These are phyloP conservation scores for Galaxea fascicularis DNA, from an alignment of 92 coral and sea anemone species.

Conservation along the genomic window DNA sequence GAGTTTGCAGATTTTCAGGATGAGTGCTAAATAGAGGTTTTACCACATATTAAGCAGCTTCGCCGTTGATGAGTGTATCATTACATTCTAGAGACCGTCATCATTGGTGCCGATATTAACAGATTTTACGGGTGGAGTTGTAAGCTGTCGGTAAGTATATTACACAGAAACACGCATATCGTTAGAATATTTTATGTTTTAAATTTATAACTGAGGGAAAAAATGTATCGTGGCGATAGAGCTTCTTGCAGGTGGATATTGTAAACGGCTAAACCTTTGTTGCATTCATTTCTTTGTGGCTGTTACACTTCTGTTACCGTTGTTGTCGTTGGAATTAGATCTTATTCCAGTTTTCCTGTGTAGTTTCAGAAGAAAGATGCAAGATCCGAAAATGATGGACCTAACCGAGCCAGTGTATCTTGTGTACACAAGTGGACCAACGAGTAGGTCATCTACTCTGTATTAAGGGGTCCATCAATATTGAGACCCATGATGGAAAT, in stretches of 20 bases:
- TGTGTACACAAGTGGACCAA: slow-evolving; percentile 69
- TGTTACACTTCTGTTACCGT: too few relatives aligned
- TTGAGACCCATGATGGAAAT: too few relatives aligned
- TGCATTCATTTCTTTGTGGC: background rate
- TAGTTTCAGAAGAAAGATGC: slow-evolving; percentile 54
- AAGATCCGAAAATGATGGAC: slow-evolving; percentile 47
- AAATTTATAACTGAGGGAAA: too few relatives aligned
- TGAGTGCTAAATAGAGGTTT: too few relatives aligned
- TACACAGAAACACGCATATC: too few relatives aligned
- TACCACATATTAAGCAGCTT: too few relatives aligned
- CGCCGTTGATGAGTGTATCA: too few relatives aligned
- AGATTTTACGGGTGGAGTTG: background rate
- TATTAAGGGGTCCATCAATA: background rate
- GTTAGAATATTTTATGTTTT: too few relatives aligned
- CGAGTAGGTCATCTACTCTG: slow-evolving; percentile 24
- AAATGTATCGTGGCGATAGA: too few relatives aligned
- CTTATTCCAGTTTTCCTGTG: background rate
- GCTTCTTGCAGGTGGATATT: background rate
- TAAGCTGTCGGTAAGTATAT: background rate
- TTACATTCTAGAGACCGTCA: background rate
- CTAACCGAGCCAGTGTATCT: slow-evolving; percentile 64
- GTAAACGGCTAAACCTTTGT: background rate
- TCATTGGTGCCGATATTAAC: background rate
- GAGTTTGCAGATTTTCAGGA: too few relatives aligned
- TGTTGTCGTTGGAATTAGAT: background rate